phyloP scores from a whole-genome alignment of 2,888 invertebrate genomes.

The Aphodius granarius region DNA sequence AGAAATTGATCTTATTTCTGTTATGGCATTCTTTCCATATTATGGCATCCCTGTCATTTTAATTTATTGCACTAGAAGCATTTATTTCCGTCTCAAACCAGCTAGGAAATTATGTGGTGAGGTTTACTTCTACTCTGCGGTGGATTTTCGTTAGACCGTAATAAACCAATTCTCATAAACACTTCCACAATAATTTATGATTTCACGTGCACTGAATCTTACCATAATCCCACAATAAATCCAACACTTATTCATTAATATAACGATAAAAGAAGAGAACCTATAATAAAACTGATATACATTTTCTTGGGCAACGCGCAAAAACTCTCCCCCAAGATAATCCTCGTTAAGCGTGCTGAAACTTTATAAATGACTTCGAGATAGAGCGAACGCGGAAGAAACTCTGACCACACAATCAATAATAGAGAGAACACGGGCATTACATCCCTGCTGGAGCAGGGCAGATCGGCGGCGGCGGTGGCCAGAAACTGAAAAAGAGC shows the following conservation, averaged over 20 bases:
- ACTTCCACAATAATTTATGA: no score
- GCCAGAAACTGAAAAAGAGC: conserved; percentile 24
- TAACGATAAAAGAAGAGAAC: neutral
- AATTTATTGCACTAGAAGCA: no score
- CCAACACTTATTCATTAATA: neutral
- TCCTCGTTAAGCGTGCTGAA: neutral
- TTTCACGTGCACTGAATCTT: no score
- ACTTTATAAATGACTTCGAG: neutral
- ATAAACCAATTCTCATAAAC: no score
- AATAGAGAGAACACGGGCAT: neutral
- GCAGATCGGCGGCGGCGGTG: neutral
- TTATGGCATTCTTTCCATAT: no score
- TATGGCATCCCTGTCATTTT: no score
- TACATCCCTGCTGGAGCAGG: neutral
- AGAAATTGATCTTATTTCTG: no score
- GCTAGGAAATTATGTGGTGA: no score
- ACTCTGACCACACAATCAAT: neutral
- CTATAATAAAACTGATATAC: neutral
- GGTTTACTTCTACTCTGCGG: no score
- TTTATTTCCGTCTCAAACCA: no score
- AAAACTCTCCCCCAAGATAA: neutral
- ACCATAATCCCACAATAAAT: no score
- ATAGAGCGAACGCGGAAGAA: neutral
- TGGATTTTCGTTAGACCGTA: no score
- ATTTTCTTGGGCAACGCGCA: neutral